phyloP scores from a whole-genome alignment of 2,888 invertebrate genomes.

The Rhingia campestris region DNA sequence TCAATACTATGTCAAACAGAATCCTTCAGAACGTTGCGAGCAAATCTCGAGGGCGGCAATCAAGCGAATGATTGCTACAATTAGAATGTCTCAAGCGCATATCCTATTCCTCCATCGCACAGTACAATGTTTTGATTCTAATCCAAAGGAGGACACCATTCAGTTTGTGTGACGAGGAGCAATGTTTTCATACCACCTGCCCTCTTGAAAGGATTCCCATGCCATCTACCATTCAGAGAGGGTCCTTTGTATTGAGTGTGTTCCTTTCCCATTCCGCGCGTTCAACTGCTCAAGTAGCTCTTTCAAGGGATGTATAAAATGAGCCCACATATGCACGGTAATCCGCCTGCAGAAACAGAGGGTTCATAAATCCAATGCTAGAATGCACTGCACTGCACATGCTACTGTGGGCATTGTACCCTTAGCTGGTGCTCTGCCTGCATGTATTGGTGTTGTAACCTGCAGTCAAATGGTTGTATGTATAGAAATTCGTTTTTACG shows the following conservation, averaged over 20 bases:
- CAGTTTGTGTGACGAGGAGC: conserved; percentile 52
- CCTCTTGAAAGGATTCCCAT: conserved; percentile 63
- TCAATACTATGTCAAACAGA: conserved; percentile 12
- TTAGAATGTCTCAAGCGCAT: conserved; percentile 73
- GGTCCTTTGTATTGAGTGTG: conserved; percentile 61
- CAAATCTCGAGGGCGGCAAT: conserved; percentile 63
- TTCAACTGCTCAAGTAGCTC: conserved; percentile 54
- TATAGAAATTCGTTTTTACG: conserved; percentile 57
- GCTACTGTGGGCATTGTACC: conserved; percentile 12
- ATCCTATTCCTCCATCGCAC: conserved; percentile 51
- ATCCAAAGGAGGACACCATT: conserved; percentile 63
- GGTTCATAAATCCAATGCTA: conserved; percentile 59
- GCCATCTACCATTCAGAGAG: conserved; percentile 47
- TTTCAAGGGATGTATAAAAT: conserved; percentile 66
- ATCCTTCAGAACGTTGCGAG: conserved; percentile 4
- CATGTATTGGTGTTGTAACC: conserved; percentile 16
- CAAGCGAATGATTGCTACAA: conserved; percentile 73
- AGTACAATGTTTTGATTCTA: conserved; percentile 52
- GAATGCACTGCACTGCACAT: conserved; percentile 26
- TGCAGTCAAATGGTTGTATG: conserved; percentile 28
- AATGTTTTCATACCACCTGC: conserved; percentile 64
- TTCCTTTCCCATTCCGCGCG: conserved; percentile 59
- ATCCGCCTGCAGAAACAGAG: conserved; percentile 63
- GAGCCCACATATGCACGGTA: conserved; percentile 57
- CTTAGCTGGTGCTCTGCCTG: background rate